These are phyloP conservation scores for Phyto melanocephala DNA, from an alignment of 2,888 invertebrate species.

Conservation along the genomic window DNA sequence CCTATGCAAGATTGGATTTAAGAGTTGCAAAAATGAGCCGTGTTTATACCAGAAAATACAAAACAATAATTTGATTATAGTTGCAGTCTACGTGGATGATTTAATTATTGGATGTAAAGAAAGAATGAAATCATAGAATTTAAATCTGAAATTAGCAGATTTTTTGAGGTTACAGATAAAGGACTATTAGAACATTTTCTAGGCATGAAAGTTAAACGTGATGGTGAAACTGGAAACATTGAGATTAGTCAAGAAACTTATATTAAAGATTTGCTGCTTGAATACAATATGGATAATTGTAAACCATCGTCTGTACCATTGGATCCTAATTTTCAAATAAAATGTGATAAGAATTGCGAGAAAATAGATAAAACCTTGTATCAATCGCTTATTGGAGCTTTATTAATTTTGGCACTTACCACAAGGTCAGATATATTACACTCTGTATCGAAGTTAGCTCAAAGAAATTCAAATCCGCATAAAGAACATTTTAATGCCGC, in stretches of 20 bases:
- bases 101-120: not conserved
- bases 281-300: conserved; percentile 1
- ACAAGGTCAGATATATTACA: not conserved
- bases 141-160: not conserved
- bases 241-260: not conserved
- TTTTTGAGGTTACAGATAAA: not conserved
- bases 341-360: not conserved
- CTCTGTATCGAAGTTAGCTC: not conserved
- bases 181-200: not conserved
- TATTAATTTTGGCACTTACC: not conserved
- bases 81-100: not conserved
- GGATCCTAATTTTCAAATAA: not conserved
- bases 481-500: not conserved
- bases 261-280: not conserved
- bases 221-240: not conserved
- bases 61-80: not conserved
- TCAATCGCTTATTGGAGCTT: not conserved
- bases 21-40: too few relatives aligned
- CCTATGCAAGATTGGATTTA: not conserved
- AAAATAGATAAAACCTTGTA: not conserved
- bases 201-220: not conserved
- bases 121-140: not conserved
- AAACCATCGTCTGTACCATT: not conserved
- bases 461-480: not conserved
- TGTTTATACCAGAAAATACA: too few relatives aligned